A percentile compares a stretch with the other conserved stretches of the same genome.
These are phyloP conservation scores for Phorcus lineatus DNA, from an alignment of 2,888 invertebrate species.

Conservation along the genomic window DNA sequence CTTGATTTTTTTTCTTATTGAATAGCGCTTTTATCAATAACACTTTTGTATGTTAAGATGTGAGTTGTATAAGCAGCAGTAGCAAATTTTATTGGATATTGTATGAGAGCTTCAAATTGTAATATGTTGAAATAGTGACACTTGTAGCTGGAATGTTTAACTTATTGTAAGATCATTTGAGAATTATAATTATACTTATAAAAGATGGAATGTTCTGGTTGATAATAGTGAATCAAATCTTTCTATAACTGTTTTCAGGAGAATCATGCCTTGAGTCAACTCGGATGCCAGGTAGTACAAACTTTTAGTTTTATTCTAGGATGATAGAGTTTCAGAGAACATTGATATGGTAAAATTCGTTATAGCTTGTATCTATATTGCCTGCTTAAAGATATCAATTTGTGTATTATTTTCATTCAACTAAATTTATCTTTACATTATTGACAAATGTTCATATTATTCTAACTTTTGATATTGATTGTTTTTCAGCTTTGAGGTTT, in stretches of 20 bases:
- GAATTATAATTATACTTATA: no score
- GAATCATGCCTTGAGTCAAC: slow-evolving; percentile 48
- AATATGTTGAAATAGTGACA: neutral
- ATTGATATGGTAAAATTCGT: neutral
- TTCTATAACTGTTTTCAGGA: slow-evolving; percentile 43
- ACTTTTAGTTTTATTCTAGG: no score
- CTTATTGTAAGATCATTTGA: no score
- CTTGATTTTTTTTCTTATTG: no score
- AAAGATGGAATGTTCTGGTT: no score
- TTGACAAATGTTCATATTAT: neutral
- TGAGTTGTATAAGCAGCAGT: no score
- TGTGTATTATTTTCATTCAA: neutral
- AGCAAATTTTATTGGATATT: neutral
- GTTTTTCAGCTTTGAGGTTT: slow-evolving; percentile 39
- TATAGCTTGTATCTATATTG: neutral
- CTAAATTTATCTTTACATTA: neutral
- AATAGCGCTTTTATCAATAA: no score
- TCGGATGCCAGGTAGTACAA: slow-evolving; percentile 34
- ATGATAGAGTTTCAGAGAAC: no score
- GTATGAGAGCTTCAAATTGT: neutral
- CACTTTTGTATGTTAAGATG: no score
- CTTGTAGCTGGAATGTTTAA: no score
- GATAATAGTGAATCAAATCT: neutral
- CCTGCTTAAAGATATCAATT: neutral
- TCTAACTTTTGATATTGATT: neutral